These are phyloP conservation scores for Cabera pusaria DNA, from an alignment of 2,888 invertebrate species.

Conservation along the genomic window DNA sequence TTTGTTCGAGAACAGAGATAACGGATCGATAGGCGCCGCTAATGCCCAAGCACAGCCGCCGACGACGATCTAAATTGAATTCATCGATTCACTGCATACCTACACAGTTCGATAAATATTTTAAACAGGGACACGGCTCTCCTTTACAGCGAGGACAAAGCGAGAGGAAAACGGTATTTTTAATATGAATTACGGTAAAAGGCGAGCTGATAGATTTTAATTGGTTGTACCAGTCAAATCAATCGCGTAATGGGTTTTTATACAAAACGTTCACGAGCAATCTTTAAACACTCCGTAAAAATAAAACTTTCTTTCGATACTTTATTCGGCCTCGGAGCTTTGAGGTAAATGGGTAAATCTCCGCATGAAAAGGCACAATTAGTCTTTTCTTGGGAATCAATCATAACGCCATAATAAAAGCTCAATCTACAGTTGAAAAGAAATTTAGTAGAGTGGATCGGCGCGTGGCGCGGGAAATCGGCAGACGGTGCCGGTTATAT, in stretches of 20 bases:
- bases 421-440: conserved; percentile 19
- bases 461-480: conserved; percentile 12
- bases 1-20: conserved; percentile 69
- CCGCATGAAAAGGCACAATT: conserved; percentile 23
- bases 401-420: conserved; percentile 24
- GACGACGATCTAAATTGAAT: conserved; percentile 63
- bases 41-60: conserved; percentile 55
- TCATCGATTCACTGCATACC: conserved; percentile 46
- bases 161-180: conserved; percentile 25
- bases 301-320: conserved; percentile 1
- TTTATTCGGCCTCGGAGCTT: conserved; percentile 4
- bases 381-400: conserved; percentile 23
- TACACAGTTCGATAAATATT: conserved; percentile 25
- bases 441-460: conserved; percentile 25
- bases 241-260: conserved; percentile 8
- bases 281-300: background rate
- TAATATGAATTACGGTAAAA: conserved; percentile 14
- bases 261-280: conserved; percentile 5
- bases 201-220: conserved; percentile 13
- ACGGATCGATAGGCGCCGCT: conserved; percentile 68
- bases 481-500: conserved; percentile 19
- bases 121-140: conserved; percentile 19
- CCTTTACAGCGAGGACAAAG: conserved; percentile 26
- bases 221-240: conserved; percentile 12
- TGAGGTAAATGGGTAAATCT: conserved; percentile 8